Evolutionary conservation across 2,113 vertebrate species (phyloP), one percentile per base, ranked within the genome.

Genomic region (Choloepus hoffmanni): DNA sequence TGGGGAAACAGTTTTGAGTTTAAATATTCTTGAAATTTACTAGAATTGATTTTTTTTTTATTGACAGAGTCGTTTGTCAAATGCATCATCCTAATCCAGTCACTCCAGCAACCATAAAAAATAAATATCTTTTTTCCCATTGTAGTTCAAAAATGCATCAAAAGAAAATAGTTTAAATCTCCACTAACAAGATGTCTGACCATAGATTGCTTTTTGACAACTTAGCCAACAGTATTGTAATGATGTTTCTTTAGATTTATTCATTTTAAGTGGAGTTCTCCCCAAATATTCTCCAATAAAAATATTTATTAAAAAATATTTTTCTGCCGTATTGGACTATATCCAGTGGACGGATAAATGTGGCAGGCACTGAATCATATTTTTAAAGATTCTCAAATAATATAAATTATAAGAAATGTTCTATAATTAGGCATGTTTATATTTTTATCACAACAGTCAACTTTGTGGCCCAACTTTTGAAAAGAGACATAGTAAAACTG

Each of bases 211-310:
- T 79, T 79, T 91, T 79, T 87, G 81, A 95, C 30, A 93, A 53
- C 10, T 63, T 48, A 87, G n/a, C 67, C 28, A 67, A 30, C 26
- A 97, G 60, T 4, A 87, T 13, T 58, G 2, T 60, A 74, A 60
- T 88, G 36, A 93, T 70, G 3, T 60, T 94, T 93, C 36, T 88
- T 92, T 77, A 78, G 23, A 67, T 89, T 85, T 90, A 67, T 88
- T 95, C 40, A 78, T 85, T 91, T 73, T 62, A 53, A 50, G 5
- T 76, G 10, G 50, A 60, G 48, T 5, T 91, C 26, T 76, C n/a
- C 92, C 30, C 73, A 62, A 84, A 95, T 81, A 93, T 6, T 93
- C 18, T 77, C 13, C 63, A 88, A 62, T 83, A 88, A 88, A 77
- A 7, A 76, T 62, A 85, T 82, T 72, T 73, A 89, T 65, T 79